Percentiles rank a stretch among this genome's conserved stretches.
These are phyloP conservation scores for Tenthredo livida DNA, from an alignment of 2,888 invertebrate genomes.

Conservation along the genomic window DNA sequence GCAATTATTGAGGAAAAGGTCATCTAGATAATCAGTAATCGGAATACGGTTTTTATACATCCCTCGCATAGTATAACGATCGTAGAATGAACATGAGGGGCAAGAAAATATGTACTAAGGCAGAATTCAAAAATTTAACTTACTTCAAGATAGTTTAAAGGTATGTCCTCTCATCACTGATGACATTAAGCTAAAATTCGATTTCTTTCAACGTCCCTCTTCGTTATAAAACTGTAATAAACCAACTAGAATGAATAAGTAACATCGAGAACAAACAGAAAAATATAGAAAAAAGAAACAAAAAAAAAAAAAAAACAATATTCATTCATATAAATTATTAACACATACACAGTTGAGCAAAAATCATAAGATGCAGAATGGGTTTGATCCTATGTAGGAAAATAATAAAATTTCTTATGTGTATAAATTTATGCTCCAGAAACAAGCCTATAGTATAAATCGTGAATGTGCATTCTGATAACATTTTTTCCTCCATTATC, in stretches of 20 bases:
- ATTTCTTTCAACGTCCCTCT: background rate
- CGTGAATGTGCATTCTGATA: slow-evolving; percentile 19
- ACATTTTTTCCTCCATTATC: slow-evolving; percentile 32
- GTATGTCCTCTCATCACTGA: background rate
- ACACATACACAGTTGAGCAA: slow-evolving; percentile 22
- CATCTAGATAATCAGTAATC: slow-evolving; percentile 10
- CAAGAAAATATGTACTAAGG: background rate
- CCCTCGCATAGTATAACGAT: slow-evolving; percentile 26
- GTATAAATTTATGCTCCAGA: background rate
- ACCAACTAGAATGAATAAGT: background rate
- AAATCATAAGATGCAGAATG: slow-evolving; percentile 27
- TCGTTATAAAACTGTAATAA: background rate
- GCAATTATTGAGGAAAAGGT: background rate
- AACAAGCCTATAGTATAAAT: slow-evolving; percentile 5
- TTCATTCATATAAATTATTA: background rate
- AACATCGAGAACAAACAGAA: background rate
- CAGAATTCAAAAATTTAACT: slow-evolving; percentile 13
- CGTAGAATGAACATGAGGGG: background rate
- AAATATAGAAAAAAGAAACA: too few relatives aligned
- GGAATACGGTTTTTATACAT: slow-evolving; percentile 37
- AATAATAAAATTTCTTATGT: background rate
- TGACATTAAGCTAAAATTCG: background rate
- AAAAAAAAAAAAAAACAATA: background rate
- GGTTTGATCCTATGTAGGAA: background rate
- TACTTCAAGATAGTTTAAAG: slow-evolving; percentile 17